Conservation (phyloP, 2,888 invertebrate species). For the Acleris cristana region DNA sequence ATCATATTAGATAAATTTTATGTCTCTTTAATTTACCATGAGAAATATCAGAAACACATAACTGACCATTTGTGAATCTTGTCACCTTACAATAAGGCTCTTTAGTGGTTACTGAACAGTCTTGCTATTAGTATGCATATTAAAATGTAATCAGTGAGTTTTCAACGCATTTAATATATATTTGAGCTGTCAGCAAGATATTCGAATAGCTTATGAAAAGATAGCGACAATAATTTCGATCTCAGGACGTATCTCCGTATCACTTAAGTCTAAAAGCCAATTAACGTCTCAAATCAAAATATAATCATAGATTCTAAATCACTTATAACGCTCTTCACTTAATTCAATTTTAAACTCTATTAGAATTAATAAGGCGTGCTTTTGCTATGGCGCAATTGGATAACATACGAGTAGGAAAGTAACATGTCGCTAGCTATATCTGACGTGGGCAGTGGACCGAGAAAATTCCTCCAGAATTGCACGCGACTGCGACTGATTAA, state of each 20-base stretch:
- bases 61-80: no score
- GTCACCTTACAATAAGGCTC: no score
- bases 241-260: neutral
- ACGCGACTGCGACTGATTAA: slow-evolving; percentile 4
- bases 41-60: no score
- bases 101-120: neutral
- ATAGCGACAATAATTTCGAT: neutral
- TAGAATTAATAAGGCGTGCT: neutral
- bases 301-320: neutral
- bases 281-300: neutral
- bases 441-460: slow-evolving; percentile 1
- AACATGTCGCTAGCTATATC: slow-evolving; percentile 2
- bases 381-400: neutral
- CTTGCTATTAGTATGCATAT: neutral
- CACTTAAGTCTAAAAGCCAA: neutral
- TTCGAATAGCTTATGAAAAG: neutral
- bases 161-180: neutral
- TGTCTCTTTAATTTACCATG: no score
- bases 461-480: slow-evolving; percentile 3
- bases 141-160: neutral
- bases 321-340: neutral
- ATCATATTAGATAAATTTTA: no score
- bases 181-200: neutral
- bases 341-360: neutral
- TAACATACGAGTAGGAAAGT: neutral